A percentile compares a stretch with the other conserved stretches of the same genome.
Evolutionary conservation across 2,113 vertebrate species (phyloP).

Genomic region (Gobius niger): DNA sequence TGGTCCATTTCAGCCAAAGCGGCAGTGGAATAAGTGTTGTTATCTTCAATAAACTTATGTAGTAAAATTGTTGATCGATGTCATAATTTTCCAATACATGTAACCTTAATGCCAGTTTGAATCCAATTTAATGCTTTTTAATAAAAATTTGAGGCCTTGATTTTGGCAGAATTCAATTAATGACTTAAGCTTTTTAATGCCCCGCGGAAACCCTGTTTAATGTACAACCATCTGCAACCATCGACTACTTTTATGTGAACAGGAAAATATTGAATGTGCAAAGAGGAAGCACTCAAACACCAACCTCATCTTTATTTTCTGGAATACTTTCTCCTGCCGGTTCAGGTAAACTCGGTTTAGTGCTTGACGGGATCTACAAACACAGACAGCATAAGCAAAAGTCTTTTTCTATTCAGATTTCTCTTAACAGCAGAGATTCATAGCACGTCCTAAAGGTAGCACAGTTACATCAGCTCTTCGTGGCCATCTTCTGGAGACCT

Average conservation of each 20-base stretch:
- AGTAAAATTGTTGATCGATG: too few species aligned
- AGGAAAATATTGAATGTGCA: not conserved
- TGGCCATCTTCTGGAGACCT: slow-evolving; percentile 20
- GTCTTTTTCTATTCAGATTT: not conserved
- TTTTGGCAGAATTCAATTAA: too few species aligned
- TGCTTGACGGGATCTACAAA: slow-evolving; percentile 69
- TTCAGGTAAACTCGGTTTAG: slow-evolving; percentile 60
- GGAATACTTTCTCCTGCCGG: slow-evolving; percentile 52
- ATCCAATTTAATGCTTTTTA: not conserved
- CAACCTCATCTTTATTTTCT: slow-evolving; percentile 65
- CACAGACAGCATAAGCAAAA: not conserved
- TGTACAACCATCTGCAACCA: not conserved
- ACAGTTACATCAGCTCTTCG: not conserved
- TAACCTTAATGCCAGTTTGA: not conserved
- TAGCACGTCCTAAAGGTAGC: too few species aligned
- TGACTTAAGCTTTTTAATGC: too few species aligned
- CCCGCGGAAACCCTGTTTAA: not conserved
- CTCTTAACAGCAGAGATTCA: too few species aligned
- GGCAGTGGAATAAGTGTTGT: too few species aligned
- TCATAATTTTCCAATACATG: too few species aligned
- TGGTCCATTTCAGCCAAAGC: too few species aligned
- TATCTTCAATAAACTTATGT: too few species aligned
- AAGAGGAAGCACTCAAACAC: not conserved
- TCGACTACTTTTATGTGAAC: not conserved
- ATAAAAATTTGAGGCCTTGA: too few species aligned